Percentiles rank a stretch among this genome's conserved stretches.
Conservation (phyloP, 2,888 invertebrate genomes). For the Scaptomyza tumidula region DNA sequence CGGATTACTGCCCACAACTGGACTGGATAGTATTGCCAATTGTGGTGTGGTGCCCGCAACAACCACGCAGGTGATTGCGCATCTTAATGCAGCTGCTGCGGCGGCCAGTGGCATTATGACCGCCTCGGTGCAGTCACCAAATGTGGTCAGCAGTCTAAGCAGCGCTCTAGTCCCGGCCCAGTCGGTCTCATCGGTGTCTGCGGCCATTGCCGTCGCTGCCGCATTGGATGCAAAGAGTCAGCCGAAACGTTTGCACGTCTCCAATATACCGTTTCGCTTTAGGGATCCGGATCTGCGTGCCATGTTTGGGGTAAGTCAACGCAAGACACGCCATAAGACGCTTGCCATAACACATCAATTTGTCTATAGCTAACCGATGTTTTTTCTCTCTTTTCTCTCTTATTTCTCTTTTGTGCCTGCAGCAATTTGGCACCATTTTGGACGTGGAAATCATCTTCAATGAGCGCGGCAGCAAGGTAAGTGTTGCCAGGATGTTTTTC, state of each 20-base stretch:
- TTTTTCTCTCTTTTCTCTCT: not conserved
- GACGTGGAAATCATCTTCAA: constrained; percentile 99
- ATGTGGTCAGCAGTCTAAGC: constrained; percentile 83
- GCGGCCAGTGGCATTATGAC: constrained; percentile 81
- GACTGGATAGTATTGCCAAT: constrained; percentile 70
- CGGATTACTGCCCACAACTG: constrained; percentile 71
- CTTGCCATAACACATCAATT: not conserved
- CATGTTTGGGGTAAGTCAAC: constrained; percentile 97
- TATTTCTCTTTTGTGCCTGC: constrained; percentile 28
- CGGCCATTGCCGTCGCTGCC: constrained; percentile 82
- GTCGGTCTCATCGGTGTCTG: constrained; percentile 59
- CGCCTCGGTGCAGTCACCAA: constrained; percentile 84
- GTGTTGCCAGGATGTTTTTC: constrained; percentile 81
- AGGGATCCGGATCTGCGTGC: constrained; percentile 99
- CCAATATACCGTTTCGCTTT: constrained; percentile 99
- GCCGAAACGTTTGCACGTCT: constrained; percentile 98
- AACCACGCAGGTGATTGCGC: constrained; percentile 83
- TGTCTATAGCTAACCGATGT: constrained; percentile 16
- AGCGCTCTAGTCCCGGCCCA: constrained; percentile 85
- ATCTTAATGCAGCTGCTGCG: constrained; percentile 80
- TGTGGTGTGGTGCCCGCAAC: constrained; percentile 68
- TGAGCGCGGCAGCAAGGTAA: constrained; percentile 99
- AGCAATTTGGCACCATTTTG: constrained; percentile 99
- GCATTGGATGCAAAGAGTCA: constrained; percentile 88
- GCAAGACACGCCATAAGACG: too few species aligned